Evolutionary conservation across 2,797 vertebrate genomes (phyloP).

Genomic region (Acomys russatus): DNA sequence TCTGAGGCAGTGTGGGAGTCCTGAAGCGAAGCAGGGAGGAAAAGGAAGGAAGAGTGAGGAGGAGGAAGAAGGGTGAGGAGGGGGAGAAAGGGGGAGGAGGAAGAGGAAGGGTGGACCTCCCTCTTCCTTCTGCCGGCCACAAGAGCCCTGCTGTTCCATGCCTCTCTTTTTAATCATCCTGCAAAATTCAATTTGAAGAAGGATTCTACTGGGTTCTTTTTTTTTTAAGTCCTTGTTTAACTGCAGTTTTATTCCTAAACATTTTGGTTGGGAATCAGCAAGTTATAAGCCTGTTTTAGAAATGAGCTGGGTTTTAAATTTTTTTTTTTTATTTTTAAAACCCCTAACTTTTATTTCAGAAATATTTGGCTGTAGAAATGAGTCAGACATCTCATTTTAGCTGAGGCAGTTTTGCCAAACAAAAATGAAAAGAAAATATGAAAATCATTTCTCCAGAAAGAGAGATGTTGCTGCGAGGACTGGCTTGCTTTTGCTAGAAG

Average conservation of each 20-base stretch:
- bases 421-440: constrained; percentile 81
- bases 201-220: not conserved
- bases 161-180: constrained; percentile 66
- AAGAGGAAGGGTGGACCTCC: not conserved
- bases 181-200: constrained; percentile 59
- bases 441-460: constrained; percentile 76
- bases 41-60: not conserved
- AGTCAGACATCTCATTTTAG: constrained; percentile 85
- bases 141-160: constrained; percentile 32
- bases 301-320: constrained; percentile 66
- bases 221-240: constrained; percentile 77
- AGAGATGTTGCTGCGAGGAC: constrained; percentile 53
- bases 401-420: constrained; percentile 80
- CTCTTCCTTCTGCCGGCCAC: constrained; percentile 44
- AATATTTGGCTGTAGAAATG: constrained; percentile 85
- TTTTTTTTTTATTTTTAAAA: constrained; percentile 81
- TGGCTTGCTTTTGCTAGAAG: constrained; percentile 62
- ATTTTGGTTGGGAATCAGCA: constrained; percentile 80
- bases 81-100: not conserved
- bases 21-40: not conserved
- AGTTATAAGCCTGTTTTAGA: constrained; percentile 78
- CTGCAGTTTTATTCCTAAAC: constrained; percentile 76
- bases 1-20: not conserved
- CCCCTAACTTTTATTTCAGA: constrained; percentile 83
- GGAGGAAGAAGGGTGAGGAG: not conserved